These are phyloP conservation scores for Calyptomena viridis DNA, from an alignment of 2,113 vertebrate genomes.

Conservation along the genomic window DNA sequence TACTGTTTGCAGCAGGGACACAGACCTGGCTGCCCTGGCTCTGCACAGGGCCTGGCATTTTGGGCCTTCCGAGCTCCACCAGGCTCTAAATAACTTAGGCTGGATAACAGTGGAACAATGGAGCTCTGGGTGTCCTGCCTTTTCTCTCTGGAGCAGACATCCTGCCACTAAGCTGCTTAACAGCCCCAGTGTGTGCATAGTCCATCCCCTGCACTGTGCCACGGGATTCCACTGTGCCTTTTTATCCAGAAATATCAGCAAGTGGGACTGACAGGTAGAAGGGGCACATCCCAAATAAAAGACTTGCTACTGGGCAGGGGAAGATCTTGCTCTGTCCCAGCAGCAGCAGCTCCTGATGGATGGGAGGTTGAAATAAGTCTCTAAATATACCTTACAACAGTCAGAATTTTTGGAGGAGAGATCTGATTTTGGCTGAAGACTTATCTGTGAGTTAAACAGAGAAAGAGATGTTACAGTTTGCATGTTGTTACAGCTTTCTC, in stretches of 20 bases:
- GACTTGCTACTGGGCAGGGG: rapidly evolving
- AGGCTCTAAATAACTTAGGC: neutral
- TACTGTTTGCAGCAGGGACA: neutral
- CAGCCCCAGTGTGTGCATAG: neutral
- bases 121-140: neutral
- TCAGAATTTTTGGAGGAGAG: neutral
- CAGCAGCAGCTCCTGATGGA: neutral
- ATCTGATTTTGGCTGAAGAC: neutral
- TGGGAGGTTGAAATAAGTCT: neutral
- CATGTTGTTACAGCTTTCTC: neutral
- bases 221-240: rapidly evolving
- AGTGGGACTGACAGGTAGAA: neutral
- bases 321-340: neutral
- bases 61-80: neutral
- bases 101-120: neutral
- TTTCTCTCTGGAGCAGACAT: neutral
- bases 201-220: neutral
- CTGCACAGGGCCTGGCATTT: neutral
- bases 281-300: neutral
- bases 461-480: rapidly evolving
- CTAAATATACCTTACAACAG: neutral
- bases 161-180: conserved; percentile 29
- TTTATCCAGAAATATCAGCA: rapidly evolving
- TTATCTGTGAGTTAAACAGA: neutral
- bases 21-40: neutral